Evolutionary conservation across 2,888 invertebrate species (phyloP), one percentile per base, ranked within the genome.

Genomic region (Stenoptilia bipunctidactyla): DNA sequence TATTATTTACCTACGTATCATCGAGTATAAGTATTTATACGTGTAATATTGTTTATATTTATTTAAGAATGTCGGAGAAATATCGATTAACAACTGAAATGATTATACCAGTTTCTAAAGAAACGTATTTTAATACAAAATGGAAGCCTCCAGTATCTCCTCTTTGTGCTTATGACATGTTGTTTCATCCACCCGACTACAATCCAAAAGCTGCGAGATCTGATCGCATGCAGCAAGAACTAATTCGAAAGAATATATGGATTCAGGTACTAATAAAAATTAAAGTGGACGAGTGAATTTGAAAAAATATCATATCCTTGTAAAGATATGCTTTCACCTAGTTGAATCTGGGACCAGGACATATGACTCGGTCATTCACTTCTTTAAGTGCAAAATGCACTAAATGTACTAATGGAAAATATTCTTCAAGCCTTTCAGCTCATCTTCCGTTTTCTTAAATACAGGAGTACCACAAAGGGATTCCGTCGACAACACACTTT

Each of bases 181-280:
- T 82, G 3, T 76, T 71, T 43, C 83, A 84, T 42, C 79, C 82
- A 0, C 82, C 80, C 0, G 77, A 79, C 41, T 83, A 82, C 48
- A 76, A 84, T 37, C 82, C 76, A 0, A 75, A 76, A 45, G 56
- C 80, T 0, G 68, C 71, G 0, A 61, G 83, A 40, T 75, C 77
- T 1, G 83, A 84, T 45, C 62, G 83, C 0, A 69, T 70, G 44
- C 73, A 80, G 43, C 73, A 74, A 0, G 66, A 75, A 45, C 80
- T 76, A 15, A 77, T 76, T 30, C 56, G 69, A 37, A 57, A 48
- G 39, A 80, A 84, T 54, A 82, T 84, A 47, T 84, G 80, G 82
- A 53, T 58, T 9, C 79, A 80, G 61, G 79, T 76, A n/a, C n/a
- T n/a, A n/a, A n/a, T n/a, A n/a, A n/a, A n/a, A n/a, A n/a, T n/a